These are phyloP conservation scores for Crioceris asparagi DNA, from an alignment of 2,888 invertebrate genomes.

Conservation along the genomic window DNA sequence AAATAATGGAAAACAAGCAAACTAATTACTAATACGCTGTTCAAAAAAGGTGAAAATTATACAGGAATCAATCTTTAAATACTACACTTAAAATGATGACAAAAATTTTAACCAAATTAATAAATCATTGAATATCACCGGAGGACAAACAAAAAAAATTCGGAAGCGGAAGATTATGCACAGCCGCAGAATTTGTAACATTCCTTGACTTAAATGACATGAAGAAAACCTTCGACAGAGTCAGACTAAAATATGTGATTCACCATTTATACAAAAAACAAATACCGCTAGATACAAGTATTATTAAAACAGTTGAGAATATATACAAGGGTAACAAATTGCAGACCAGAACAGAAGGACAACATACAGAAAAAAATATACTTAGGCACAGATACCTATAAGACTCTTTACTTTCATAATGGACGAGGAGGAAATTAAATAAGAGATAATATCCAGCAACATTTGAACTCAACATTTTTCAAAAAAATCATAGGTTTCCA, in stretches of 20 bases:
- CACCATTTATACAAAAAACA: background rate
- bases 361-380: too few species aligned
- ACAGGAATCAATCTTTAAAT: background rate
- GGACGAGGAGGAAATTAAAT: too few species aligned
- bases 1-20: background rate
- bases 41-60: background rate
- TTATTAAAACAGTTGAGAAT: background rate
- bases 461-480: too few species aligned
- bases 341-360: background rate
- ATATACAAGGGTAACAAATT: background rate
- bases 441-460: too few species aligned
- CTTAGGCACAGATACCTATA: background rate
- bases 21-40: background rate
- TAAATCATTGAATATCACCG: background rate
- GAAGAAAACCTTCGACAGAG: too few species aligned
- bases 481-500: too few species aligned
- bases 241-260: background rate
- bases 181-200: too few species aligned
- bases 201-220: too few species aligned
- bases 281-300: background rate
- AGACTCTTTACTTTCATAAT: background rate
- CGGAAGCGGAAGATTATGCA: too few species aligned
- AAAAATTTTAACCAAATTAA: background rate
- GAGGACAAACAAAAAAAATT: too few species aligned
- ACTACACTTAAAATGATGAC: background rate